Base-by-base conservation (phyloP, 2,888 invertebrate genomes). In the Dryobotodes eremita region DNA sequence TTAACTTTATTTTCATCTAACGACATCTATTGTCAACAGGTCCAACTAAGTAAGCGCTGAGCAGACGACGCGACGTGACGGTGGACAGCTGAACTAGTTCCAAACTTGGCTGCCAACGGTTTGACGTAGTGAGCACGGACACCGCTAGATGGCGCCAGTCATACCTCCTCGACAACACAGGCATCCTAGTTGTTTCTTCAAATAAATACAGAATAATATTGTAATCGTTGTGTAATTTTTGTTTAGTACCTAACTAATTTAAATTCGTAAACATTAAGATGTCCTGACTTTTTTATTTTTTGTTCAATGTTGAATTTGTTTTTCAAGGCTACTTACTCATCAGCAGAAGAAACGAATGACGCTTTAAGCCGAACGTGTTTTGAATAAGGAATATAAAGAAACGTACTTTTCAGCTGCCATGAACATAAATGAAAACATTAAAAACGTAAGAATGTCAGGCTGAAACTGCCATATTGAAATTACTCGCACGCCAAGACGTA, bases 11-110 rank as follows among this genome's bases (percentile, higher is more conserved):
- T 74, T 82, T 71, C 42, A 74, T 70, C 31, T 70, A 85, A 88
- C 91, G 93, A 89, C 93, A 93, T 92, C 93, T 93, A 84, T 87
- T 70, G 86, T 65, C 71, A 17, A 26, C 11, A n/a, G 11, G 13
- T 23, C 15, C 5, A 85, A 88, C 85, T 85, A 80, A 78, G n/a
- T 7, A 72, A 65, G 10, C 77, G 55, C 59, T 23, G 68, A 64
- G 65, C 20, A 62, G 8, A 50, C 78, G 61, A 55, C 70, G 20
- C 64, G 42, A 65, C 31, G n/a, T 31, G 36, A 42, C 74, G 64
- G 50, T 77, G 53, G 42, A 73, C 59, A 59, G 53, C 50, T 73
- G 64, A 78, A 69, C 79, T 79, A 31, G 46, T 73, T 82, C 36
- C 55, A 70, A 75, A 46, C 46, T 65, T 70, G 68, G 48, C 42